A percentile compares a stretch with the other conserved stretches of the same genome.
These are phyloP conservation scores for Omphaloscelis lunosa DNA, from an alignment of 2,888 invertebrate species.

Conservation along the genomic window DNA sequence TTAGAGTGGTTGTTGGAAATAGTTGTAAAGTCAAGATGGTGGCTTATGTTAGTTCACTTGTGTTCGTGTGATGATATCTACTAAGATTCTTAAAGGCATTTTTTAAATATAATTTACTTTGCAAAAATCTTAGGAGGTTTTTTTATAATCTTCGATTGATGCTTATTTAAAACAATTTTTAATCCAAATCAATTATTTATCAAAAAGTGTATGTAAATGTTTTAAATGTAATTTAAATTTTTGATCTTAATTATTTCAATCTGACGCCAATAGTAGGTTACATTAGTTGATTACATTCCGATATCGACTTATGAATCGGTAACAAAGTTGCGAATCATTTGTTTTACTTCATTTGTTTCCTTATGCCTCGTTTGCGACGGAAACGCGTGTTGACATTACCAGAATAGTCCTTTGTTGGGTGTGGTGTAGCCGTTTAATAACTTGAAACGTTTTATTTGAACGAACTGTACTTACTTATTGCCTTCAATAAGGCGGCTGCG, in stretches of 20 bases:
- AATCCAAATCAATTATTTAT: not conserved
- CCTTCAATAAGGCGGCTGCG: conserved; percentile 55
- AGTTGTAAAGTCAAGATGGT: conserved; percentile 9
- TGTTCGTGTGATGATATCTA: not conserved
- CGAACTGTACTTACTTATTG: conserved; percentile 65
- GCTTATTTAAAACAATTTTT: not conserved
- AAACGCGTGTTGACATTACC: conserved; percentile 84
- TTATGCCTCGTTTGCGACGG: conserved; percentile 79
- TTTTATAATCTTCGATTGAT: too few species aligned
- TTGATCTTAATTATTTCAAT: not conserved
- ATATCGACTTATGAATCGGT: conserved; percentile 58
- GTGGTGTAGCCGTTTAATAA: conserved; percentile 71
- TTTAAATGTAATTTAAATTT: too few species aligned
- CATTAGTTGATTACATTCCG: conserved; percentile 33
- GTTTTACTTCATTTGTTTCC: conserved; percentile 82
- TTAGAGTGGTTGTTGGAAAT: conserved; percentile 38
- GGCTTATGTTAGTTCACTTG: not conserved
- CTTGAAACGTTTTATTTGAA: conserved; percentile 68
- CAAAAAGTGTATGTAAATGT: too few species aligned
- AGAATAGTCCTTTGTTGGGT: conserved; percentile 86
- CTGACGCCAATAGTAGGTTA: not conserved
- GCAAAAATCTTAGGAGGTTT: not conserved
- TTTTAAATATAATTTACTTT: too few species aligned
- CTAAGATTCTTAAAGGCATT: conserved; percentile 16
- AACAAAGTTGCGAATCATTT: conserved; percentile 81